Evolutionary conservation across 2,113 vertebrate genomes (phyloP), one percentile per base, ranked within the genome.

Genomic region (Antennarius striatus): DNA sequence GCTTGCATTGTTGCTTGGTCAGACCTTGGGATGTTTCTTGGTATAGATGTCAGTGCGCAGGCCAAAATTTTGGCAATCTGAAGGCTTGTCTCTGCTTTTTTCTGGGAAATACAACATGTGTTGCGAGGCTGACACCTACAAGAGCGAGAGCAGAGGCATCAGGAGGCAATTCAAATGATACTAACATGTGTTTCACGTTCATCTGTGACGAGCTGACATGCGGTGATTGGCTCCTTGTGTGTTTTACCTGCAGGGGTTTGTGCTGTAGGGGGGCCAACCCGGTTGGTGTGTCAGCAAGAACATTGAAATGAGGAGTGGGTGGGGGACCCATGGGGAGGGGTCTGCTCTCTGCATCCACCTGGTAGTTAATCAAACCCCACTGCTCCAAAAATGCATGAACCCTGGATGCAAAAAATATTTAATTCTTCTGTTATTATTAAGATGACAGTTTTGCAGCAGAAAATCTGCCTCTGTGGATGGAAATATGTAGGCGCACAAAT

Each of bases 361-460:
- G 98, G 83, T 99, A 99, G 85, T 99, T 99, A 12, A 99, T 94
- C 52, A 99, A 92, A 4, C 98, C 98, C 98, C 98, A 99, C 76
- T 99, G 98, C 88, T 99, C 98, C 91, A 99, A 88, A 71, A 99
- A 95, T 0, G 98, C 95, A 17, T 99, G 98, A 3, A 98, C 96
- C 78, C 98, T 99, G 22, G 4, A 78, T 15, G 75, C 39, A 80
- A 22, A 49, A 4, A 45, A 57, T 2, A 47, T 40, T 10, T n/a
- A 1, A 5, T 0, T 51, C 50, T 3, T 56, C 32, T 36, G 7
- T 36, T 36, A 36, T 36, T 4, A 36, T 17, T 50, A 3, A 67
- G 49, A 64, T 3, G 3, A 10, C 46, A 48, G 39, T 17, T 4
- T 14, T 62, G 10, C 30, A 54, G 50, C 48, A 30, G 9, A 42